phyloP scores from a whole-genome alignment of 2,113 vertebrate genomes.

The Micronycteris hirsuta region DNA sequence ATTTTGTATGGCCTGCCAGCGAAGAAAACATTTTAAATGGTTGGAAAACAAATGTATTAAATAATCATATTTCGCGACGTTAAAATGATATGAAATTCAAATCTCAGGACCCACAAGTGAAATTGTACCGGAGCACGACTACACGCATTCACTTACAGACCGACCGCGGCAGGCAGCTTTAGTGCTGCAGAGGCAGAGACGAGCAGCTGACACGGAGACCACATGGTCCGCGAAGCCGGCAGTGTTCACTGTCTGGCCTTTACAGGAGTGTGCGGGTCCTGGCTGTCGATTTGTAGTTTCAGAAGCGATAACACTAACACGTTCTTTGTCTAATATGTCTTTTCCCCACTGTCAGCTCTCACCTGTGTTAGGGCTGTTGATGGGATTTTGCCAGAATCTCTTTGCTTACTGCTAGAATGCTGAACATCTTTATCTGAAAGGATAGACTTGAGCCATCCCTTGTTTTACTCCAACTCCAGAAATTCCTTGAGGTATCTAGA shows the following conservation, averaged over 20 bases:
- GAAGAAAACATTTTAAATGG: neutral
- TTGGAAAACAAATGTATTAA: neutral
- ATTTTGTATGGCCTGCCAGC: neutral
- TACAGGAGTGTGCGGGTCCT: neutral
- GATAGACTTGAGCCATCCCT: neutral
- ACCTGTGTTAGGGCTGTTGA: neutral
- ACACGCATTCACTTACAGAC: neutral
- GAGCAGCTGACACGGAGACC: neutral
- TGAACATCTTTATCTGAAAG: constrained; percentile 28
- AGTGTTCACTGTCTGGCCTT: neutral
- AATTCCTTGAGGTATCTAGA: constrained; percentile 21
- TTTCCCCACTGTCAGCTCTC: neutral
- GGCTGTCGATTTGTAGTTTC: neutral
- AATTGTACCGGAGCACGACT: neutral
- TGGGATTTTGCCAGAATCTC: neutral
- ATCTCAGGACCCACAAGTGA: neutral
- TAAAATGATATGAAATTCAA: constrained; percentile 27
- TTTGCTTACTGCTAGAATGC: neutral
- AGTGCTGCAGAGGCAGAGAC: neutral
- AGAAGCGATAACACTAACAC: neutral
- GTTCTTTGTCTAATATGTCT: neutral
- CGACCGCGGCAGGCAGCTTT: neutral
- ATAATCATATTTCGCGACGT: neutral
- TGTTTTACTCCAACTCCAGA: neutral
- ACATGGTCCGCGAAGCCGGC: neutral